A percentile compares a stretch with the other conserved stretches of the same genome.
These are phyloP conservation scores for Dinocampus coccinellae DNA, from an alignment of 2,888 invertebrate genomes.

Conservation along the genomic window DNA sequence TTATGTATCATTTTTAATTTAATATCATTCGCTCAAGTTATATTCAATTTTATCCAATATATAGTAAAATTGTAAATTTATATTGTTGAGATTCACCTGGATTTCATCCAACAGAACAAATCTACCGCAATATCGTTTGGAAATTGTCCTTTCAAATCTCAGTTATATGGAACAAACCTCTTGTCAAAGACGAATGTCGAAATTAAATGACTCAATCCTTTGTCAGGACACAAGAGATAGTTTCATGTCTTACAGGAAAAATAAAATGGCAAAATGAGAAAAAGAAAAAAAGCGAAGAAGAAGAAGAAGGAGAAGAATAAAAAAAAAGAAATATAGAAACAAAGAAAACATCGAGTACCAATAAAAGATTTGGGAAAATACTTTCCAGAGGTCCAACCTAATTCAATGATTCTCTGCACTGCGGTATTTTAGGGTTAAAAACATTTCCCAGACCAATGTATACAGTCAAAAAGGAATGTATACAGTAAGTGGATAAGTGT, in stretches of 20 bases:
- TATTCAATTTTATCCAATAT: slow-evolving; percentile 5
- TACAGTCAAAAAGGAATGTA: neutral
- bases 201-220: slow-evolving; percentile 46
- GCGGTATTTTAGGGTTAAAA: slow-evolving; percentile 6
- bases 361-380: neutral
- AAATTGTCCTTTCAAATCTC: slow-evolving; percentile 3
- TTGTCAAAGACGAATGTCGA: slow-evolving; percentile 50
- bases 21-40: neutral
- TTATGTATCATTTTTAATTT: neutral
- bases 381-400: neutral
- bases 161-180: slow-evolving; percentile 10
- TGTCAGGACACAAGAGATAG: slow-evolving; percentile 9
- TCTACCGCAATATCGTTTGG: slow-evolving; percentile 12
- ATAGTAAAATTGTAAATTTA: slow-evolving; percentile 20
- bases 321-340: neutral
- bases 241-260: neutral
- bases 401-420: slow-evolving; percentile 27
- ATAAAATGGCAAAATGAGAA: neutral
- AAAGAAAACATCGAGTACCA: slow-evolving; percentile 13
- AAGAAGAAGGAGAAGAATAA: too few relatives aligned
- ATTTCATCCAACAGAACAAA: slow-evolving; percentile 33
- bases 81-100: slow-evolving; percentile 36
- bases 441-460: neutral
- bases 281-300: neutral
- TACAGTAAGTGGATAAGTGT: neutral